phyloP scores from a whole-genome alignment of 1,140 invertebrate genomes.

The Ladona fulva region DNA sequence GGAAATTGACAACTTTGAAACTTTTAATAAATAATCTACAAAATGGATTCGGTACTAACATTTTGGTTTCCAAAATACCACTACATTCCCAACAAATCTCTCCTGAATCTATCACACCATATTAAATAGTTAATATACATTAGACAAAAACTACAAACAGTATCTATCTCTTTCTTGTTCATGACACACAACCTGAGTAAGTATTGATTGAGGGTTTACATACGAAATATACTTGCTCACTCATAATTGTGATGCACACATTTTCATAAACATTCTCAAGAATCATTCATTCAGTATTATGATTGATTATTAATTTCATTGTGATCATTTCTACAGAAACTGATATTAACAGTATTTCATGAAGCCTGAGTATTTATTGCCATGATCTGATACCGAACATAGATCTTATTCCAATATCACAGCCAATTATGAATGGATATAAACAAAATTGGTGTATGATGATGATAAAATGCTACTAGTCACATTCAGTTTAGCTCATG shows the following conservation, averaged over 20 bases:
- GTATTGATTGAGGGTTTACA: conserved; percentile 6
- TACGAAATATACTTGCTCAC: background rate
- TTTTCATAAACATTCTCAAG: conserved; percentile 10
- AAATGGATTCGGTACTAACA: background rate
- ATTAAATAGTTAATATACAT: conserved; percentile 5
- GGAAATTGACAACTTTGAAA: conserved; percentile 10
- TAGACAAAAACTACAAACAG: conserved; percentile 10
- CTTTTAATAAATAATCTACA: conserved; percentile 5
- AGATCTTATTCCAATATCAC: background rate
- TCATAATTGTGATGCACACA: background rate
- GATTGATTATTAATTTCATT: background rate
- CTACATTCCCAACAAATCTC: conserved; percentile 4
- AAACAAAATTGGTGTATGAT: background rate
- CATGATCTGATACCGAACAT: background rate
- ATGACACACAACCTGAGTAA: conserved; percentile 5
- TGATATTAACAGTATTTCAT: background rate
- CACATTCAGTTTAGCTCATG: background rate
- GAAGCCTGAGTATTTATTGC: background rate
- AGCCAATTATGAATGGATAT: background rate
- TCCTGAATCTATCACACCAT: conserved; percentile 4
- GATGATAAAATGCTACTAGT: background rate
- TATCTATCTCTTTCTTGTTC: conserved; percentile 10
- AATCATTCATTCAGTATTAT: background rate
- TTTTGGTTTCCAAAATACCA: conserved; percentile 10
- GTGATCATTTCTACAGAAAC: background rate